Base-by-base conservation (phyloP, 35 echinoderm and acorn worm species). In the Stichopus chloronotus region DNA sequence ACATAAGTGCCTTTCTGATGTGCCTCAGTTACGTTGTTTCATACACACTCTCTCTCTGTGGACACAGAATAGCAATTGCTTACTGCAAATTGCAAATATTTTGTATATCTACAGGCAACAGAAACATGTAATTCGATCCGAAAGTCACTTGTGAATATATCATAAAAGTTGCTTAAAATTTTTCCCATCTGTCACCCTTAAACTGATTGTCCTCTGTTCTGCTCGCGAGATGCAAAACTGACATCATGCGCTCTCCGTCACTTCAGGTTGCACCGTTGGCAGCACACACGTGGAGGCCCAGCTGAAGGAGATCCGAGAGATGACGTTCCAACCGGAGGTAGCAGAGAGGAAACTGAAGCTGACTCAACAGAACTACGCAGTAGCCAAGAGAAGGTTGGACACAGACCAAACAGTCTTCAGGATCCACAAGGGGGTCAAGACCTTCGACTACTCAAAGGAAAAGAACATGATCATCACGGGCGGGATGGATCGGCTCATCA, bases 391-490 rank as follows among this genome's bases (percentile, higher is more conserved):
- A 72, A 79, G 95, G 21, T 79, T 99, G 56, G 95, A 95, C 12
- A 87, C 83, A 5, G 97, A 99, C 87, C 95, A 99, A 87, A 94
- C 95, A 9, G 82, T 92, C 13, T 99, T 99, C 52, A 90, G 92
- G 61, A 96, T 99, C 52, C 95, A 99, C 92, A 99, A 99, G 78
- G 97, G 97, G 55, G 97, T 99, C 17, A 99, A 99, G 76, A 92
- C 88, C 25, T 99, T 99, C 94, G 97, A 99, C 78, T 99, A 94
- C 86, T 99, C 93, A 57, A 99, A 99, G 84, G 91, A 92, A 57
- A 95, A 94, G 87, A 99, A 99, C 86, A 90, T 99, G 11, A 99
- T 99, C 21, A 92, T 95, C 5, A 98, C 96, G 0, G 96, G 96
- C 14, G 96, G 97, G 11, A 99, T 99, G 97, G 97, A 99, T 81